Percentiles rank a stretch among this genome's conserved stretches.
phyloP scores from a whole-genome alignment of 2,113 vertebrate genomes.

The Carassius auratus region DNA sequence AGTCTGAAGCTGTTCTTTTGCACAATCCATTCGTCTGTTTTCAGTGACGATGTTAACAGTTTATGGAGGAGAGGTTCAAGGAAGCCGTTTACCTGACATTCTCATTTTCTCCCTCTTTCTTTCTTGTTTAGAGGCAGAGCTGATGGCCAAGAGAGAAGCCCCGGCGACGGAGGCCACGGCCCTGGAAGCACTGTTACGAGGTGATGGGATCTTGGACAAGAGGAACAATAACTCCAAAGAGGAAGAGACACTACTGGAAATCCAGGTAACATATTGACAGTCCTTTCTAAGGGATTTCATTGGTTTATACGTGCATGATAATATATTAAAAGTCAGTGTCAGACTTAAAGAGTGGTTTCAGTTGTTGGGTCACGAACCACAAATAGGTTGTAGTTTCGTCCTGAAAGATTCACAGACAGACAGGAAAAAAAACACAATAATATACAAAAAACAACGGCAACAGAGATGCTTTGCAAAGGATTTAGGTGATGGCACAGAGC shows the following conservation, averaged over 20 bases:
- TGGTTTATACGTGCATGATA: not conserved
- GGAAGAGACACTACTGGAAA: slow-evolving; percentile 92
- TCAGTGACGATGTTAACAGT: too few relatives aligned
- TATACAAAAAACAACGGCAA: not conserved
- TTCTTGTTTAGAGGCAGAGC: slow-evolving; percentile 70
- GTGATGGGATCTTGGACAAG: slow-evolving; percentile 83
- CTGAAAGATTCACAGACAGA: not conserved
- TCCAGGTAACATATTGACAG: slow-evolving; percentile 80
- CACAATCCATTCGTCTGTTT: too few relatives aligned
- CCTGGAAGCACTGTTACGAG: slow-evolving; percentile 86
- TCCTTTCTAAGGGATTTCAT: too few relatives aligned
- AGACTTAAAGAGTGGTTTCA: too few relatives aligned
- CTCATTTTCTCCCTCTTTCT: not conserved
- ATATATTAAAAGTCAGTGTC: not conserved
- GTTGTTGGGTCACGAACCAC: not conserved
- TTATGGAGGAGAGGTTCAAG: not conserved
- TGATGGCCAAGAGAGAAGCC: slow-evolving; percentile 74
- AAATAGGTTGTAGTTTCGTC: not conserved
- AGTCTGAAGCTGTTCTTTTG: too few relatives aligned
- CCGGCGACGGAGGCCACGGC: slow-evolving; percentile 87
- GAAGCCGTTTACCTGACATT: not conserved
- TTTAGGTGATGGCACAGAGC: too few relatives aligned
- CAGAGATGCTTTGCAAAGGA: too few relatives aligned
- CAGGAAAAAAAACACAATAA: too few relatives aligned
- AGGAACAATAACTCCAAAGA: slow-evolving; percentile 84